Base-by-base conservation (phyloP, 2,113 vertebrate species). In the Protobothrops flavoviridis region DNA sequence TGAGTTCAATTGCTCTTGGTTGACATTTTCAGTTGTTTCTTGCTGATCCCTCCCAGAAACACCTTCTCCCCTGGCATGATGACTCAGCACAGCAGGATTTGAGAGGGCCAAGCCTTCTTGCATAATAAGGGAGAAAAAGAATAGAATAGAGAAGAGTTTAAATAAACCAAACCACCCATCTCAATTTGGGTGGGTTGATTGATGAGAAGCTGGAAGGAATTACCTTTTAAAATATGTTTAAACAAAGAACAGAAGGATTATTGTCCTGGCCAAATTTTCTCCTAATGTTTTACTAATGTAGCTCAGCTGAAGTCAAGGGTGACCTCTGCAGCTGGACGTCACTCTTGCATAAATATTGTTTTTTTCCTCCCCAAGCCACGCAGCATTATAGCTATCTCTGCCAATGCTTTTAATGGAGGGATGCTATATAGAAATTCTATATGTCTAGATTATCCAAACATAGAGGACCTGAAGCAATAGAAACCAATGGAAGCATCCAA, bases 241-340 rank as follows among this genome's bases (percentile, higher is more conserved):
- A 10, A 55, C 85, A 20, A 52, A 2, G n/a, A 0, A 2, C 0
- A 0, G 0, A 13, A 12, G 13, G 50, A 0, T 85, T 85, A 13
- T 8, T 0, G 91, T 91, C 91, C 15, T 88, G 0, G 0, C 24
- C 61, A 90, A 88, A 48, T 1, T 90, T 74, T 81, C 90, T 23
- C 33, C 89, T 0, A 0, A 0, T 90, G 92, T 95, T 59, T 0
- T 0, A 1, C 0, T 17, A 3, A 91, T 56, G 93, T 69, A 1
- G 93, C 94, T 95, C 94, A 95, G 33, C 93, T 92, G 91, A 0
- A 0, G 2, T 89, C 94, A 94, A 92, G 87, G 93, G 90, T 0
- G 2, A 2, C 15, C 3, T 48, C 0, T 0, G 21, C 6, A 5
- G 13, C 43, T 9, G 23, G 50, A 45, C 0, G 1, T 29, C 10